Percentiles rank a stretch among this genome's conserved stretches.
phyloP scores from a whole-genome alignment of 2,888 invertebrate species.

The Xanthia icteritia region DNA sequence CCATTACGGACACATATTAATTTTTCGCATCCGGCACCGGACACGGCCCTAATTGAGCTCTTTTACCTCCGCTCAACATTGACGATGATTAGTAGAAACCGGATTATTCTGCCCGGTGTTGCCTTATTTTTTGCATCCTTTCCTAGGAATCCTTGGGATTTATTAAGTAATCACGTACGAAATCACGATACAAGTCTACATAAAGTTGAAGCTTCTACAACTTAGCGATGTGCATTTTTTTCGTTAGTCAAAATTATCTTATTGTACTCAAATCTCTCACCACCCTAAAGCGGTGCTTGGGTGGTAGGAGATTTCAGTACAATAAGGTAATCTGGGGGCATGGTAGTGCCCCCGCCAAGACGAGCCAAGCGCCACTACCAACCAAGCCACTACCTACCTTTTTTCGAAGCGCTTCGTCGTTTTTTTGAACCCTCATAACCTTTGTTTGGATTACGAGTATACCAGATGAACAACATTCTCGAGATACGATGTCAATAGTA shows the following conservation, averaged over 20 bases:
- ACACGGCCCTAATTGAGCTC: conserved; percentile 78
- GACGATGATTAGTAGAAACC: conserved; percentile 59
- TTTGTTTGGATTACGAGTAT: too few species aligned
- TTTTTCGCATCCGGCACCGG: conserved; percentile 83
- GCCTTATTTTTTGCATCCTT: conserved; percentile 6
- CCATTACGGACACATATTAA: conserved; percentile 83
- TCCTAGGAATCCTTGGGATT: not conserved
- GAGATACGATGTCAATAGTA: too few species aligned
- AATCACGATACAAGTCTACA: too few species aligned
- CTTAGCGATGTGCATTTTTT: not conserved
- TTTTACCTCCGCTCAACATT: conserved; percentile 68
- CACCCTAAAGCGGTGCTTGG: not conserved
- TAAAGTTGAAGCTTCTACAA: not conserved
- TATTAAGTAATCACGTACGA: not conserved
- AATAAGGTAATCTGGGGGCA: too few species aligned
- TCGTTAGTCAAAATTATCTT: not conserved
- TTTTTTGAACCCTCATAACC: too few species aligned
- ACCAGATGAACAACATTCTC: too few species aligned
- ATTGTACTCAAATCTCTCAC: not conserved
- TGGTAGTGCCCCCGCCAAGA: too few species aligned
- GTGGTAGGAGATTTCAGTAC: too few species aligned
- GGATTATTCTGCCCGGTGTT: conserved; percentile 6
- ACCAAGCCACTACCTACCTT: too few species aligned
- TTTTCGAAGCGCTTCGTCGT: too few species aligned
- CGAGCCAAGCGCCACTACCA: too few species aligned